These are phyloP conservation scores for Bombylius discolor DNA, from an alignment of 2,888 invertebrate genomes.

Conservation along the genomic window DNA sequence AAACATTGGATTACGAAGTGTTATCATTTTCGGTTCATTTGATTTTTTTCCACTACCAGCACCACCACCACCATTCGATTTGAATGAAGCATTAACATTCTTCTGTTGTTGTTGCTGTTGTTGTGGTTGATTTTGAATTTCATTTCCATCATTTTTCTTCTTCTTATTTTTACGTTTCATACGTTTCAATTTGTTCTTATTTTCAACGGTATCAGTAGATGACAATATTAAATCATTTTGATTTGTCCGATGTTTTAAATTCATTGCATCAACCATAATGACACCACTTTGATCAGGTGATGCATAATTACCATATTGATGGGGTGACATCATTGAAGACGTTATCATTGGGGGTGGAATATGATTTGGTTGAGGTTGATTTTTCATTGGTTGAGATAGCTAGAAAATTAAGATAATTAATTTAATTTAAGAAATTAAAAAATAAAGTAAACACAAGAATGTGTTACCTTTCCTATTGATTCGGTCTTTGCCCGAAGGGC, in stretches of 20 bases:
- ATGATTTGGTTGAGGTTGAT: slow-evolving; percentile 1
- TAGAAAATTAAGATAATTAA: slow-evolving; percentile 8
- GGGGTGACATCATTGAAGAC: not conserved
- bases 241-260: slow-evolving; percentile 19
- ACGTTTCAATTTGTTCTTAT: slow-evolving; percentile 24
- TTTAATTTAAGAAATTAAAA: not conserved
- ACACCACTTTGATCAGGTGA: slow-evolving; percentile 26
- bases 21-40: slow-evolving; percentile 53
- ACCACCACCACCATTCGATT: too few species aligned
- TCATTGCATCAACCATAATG: slow-evolving; percentile 32
- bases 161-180: slow-evolving; percentile 29
- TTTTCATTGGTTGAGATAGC: slow-evolving; percentile 15
- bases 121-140: slow-evolving; percentile 6
- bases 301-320: slow-evolving; percentile 13
- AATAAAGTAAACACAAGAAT: not conserved
- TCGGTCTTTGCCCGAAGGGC: slow-evolving; percentile 32
- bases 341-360: slow-evolving; percentile 1
- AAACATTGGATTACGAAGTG: slow-evolving; percentile 66
- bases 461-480: slow-evolving; percentile 28
- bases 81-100: too few species aligned
- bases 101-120: slow-evolving; percentile 17
- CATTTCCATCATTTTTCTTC: slow-evolving; percentile 14
- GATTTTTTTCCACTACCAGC: slow-evolving; percentile 16
- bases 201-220: not conserved
- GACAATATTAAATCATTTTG: slow-evolving; percentile 6